These are phyloP conservation scores for Elegia similella DNA, from an alignment of 2,888 invertebrate genomes.

Conservation along the genomic window DNA sequence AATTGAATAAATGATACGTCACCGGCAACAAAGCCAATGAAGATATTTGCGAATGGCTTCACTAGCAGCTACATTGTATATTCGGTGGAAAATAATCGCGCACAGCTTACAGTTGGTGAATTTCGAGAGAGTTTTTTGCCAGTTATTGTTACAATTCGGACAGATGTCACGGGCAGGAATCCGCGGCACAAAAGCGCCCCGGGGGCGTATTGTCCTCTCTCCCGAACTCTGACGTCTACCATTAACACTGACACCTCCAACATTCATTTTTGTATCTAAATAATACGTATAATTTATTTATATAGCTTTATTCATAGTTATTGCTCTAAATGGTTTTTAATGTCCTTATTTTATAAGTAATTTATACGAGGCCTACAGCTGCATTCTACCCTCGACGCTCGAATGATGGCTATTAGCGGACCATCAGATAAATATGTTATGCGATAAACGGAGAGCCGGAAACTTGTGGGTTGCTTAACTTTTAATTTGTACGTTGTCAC, in stretches of 20 bases:
- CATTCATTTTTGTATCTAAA: constrained; percentile 71
- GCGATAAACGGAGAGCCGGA: constrained; percentile 55
- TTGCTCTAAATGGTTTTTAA: constrained; percentile 79
- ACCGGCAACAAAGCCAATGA: constrained; percentile 68
- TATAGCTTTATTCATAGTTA: constrained; percentile 69
- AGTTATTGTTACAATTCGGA: constrained; percentile 78
- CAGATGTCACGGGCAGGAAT: constrained; percentile 78
- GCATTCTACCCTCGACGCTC: constrained; percentile 70
- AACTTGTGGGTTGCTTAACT: constrained; percentile 40
- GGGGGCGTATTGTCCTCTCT: constrained; percentile 72
- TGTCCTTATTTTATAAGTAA: constrained; percentile 75
- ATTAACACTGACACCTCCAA: constrained; percentile 76
- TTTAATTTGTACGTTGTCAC: constrained; percentile 31
- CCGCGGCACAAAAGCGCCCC: constrained; percentile 72
- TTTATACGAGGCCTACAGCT: constrained; percentile 72
- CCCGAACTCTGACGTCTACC: constrained; percentile 63
- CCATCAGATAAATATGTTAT: constrained; percentile 63
- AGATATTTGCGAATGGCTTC: constrained; percentile 50
- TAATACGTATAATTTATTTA: constrained; percentile 71
- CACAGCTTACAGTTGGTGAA: constrained; percentile 64
- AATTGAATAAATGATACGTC: constrained; percentile 70
- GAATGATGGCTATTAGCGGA: constrained; percentile 68
- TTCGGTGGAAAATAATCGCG: constrained; percentile 64
- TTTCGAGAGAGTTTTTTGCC: constrained; percentile 75
- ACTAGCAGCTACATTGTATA: constrained; percentile 53